These are phyloP conservation scores for Pteronotus mesoamericanus DNA, from an alignment of 2,797 vertebrate genomes.

Conservation along the genomic window DNA sequence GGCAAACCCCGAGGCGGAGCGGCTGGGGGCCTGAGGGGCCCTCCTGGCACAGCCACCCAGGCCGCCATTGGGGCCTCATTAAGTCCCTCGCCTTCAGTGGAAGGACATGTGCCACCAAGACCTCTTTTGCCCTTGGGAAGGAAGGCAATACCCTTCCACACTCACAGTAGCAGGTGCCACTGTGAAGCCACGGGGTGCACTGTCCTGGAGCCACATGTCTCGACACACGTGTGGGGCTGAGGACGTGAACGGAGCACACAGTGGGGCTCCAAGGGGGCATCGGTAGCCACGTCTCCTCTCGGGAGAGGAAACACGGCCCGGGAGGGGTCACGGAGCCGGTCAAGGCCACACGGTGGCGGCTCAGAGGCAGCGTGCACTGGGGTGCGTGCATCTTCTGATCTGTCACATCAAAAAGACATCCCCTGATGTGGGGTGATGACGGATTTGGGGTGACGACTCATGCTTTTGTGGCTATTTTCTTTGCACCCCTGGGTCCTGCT, in stretches of 20 bases:
- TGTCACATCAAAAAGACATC: too few species aligned
- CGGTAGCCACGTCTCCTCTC: accelerated
- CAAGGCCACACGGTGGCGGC: not conserved
- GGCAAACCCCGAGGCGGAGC: not conserved
- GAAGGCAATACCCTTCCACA: accelerated
- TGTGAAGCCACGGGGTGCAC: accelerated
- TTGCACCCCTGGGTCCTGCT: accelerated
- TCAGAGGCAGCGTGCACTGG: accelerated
- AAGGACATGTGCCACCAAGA: accelerated
- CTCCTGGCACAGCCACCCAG: not conserved
- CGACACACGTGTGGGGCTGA: accelerated
- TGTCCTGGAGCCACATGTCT: not conserved
- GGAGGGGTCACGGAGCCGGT: accelerated
- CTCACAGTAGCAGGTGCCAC: not conserved
- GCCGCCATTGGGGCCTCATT: accelerated
- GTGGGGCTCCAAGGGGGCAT: not conserved
- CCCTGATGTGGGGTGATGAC: too few species aligned
- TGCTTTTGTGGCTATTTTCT: accelerated
- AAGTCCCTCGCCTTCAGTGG: not conserved
- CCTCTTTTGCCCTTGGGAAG: not conserved
- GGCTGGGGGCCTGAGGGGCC: accelerated
- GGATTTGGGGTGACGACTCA: not conserved
- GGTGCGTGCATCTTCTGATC: accelerated
- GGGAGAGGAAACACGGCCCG: not conserved
- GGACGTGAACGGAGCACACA: accelerated